Evolutionary conservation across 2,113 vertebrate genomes (phyloP).

Genomic region (Gadus chalcogrammus): DNA sequence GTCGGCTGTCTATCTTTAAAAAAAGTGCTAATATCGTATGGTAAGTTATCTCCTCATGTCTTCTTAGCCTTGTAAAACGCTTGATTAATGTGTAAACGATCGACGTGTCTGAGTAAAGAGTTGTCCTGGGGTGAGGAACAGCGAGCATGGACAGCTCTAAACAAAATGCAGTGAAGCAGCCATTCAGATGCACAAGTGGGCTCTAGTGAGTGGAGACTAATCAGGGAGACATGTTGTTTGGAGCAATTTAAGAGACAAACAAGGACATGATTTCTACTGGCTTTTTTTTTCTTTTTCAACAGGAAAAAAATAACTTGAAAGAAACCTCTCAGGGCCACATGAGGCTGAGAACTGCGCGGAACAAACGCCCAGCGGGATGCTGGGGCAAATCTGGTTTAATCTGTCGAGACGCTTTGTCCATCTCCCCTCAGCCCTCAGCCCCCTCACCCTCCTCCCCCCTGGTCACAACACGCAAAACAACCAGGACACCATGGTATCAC

Average conservation of each 20-base stretch:
- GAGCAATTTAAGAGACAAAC: slow-evolving; percentile 21
- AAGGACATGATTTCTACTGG: slow-evolving; percentile 11
- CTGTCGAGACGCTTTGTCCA: slow-evolving; percentile 29
- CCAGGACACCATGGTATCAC: slow-evolving; percentile 43
- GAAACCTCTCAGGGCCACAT: no score
- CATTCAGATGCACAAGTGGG: slow-evolving; percentile 23
- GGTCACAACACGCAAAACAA: slow-evolving; percentile 18
- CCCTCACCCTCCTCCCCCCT: not conserved
- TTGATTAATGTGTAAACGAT: no score
- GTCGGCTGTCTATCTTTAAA: no score
- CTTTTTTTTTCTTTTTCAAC: no score
- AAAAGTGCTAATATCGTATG: no score
- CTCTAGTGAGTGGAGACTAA: slow-evolving; percentile 1
- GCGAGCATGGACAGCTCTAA: not conserved
- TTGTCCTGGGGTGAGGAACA: no score
- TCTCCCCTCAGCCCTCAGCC: not conserved
- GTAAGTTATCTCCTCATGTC: no score
- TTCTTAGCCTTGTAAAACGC: no score
- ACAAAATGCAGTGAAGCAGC: slow-evolving; percentile 20
- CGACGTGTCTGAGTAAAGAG: no score
- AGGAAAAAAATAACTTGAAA: no score
- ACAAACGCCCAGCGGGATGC: slow-evolving; percentile 16
- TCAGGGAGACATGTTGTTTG: slow-evolving; percentile 8
- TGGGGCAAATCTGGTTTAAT: slow-evolving; percentile 38
- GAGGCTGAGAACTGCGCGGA: not conserved